Percentiles rank a stretch among this genome's conserved stretches.
These are phyloP conservation scores for Sebastes glaucus DNA, from an alignment of 2,797 vertebrate species.

Conservation along the genomic window DNA sequence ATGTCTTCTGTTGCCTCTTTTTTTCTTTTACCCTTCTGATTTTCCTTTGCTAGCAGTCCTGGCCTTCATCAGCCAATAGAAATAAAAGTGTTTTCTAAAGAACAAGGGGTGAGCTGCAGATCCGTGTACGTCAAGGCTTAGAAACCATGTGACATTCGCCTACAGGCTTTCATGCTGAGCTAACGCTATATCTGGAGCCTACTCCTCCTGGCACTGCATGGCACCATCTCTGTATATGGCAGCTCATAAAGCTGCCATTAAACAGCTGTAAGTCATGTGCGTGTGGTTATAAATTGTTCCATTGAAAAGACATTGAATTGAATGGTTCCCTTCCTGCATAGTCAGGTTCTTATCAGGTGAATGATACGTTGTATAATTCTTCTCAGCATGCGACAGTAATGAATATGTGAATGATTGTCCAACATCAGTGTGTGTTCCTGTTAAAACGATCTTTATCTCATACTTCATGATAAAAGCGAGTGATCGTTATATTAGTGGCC, in stretches of 20 bases:
- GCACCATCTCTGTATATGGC: background rate
- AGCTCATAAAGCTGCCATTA: background rate
- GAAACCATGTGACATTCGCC: background rate
- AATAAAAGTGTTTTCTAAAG: background rate
- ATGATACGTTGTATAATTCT: background rate
- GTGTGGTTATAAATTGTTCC: background rate
- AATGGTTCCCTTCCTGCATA: background rate
- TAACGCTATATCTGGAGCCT: background rate
- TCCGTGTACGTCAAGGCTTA: background rate
- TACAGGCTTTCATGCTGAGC: background rate
- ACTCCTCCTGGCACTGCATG: background rate
- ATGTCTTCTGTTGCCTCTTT: background rate
- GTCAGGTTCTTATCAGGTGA: constrained; percentile 4
- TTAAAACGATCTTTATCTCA: background rate
- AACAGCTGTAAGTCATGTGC: background rate
- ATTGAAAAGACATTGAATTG: background rate
- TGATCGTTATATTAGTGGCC: background rate
- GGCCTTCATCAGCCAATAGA: background rate
- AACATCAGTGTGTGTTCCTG: constrained; percentile 4
- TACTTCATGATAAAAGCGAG: background rate
- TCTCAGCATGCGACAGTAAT: background rate
- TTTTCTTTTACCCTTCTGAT: too few species aligned
- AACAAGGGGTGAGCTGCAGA: background rate
- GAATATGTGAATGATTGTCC: background rate
- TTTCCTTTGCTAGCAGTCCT: background rate